Conservation (phyloP, 2,113 vertebrate species). For the Hemichromis elongatus region DNA sequence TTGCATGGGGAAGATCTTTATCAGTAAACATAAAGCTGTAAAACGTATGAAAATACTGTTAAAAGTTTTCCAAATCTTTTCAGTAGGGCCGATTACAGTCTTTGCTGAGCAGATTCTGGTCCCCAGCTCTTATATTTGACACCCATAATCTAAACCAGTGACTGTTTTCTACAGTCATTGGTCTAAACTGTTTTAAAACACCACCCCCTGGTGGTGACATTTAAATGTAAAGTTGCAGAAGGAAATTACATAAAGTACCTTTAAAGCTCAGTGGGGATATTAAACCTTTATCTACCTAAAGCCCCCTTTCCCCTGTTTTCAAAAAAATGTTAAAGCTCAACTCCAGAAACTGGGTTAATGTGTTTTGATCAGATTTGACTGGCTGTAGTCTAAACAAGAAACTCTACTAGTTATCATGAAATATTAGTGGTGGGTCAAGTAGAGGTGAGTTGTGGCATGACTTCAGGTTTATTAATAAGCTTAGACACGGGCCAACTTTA, state of each 20-base stretch:
- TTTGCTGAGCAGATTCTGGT: background rate
- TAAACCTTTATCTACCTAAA: background rate
- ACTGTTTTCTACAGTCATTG: no score
- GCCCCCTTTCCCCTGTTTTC: background rate
- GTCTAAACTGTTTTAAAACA: background rate
- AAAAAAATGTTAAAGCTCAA: background rate
- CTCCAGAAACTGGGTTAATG: background rate
- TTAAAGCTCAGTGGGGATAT: background rate
- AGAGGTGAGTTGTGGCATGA: background rate
- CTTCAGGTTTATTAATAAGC: background rate
- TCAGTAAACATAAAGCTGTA: background rate
- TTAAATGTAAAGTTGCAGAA: background rate
- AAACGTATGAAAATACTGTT: fast-evolving
- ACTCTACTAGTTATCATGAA: background rate
- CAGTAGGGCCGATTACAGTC: background rate
- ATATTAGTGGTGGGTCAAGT: background rate
- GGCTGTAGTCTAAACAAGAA: background rate
- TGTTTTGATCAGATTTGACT: background rate
- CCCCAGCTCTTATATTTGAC: background rate
- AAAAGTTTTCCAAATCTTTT: background rate
- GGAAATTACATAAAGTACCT: background rate
- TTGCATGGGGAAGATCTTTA: background rate
- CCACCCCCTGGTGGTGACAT: background rate
- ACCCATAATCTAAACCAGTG: background rate
- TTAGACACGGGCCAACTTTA: background rate